These are phyloP conservation scores for Bolborhynchus lineola DNA, from an alignment of 2,113 vertebrate species.

Conservation along the genomic window DNA sequence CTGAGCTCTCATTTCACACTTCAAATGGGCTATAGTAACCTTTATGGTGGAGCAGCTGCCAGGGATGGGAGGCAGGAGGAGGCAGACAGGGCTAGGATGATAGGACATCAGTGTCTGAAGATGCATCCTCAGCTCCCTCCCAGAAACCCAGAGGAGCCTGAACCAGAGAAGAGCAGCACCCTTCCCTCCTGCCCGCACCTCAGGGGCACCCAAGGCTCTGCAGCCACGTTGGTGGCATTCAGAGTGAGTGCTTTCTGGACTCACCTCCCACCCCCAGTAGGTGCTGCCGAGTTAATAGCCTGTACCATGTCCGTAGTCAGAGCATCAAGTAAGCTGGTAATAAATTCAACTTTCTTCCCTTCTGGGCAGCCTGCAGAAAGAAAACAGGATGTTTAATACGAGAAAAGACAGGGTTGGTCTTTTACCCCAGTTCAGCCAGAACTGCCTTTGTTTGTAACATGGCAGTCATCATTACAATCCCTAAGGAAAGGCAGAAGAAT, in stretches of 20 bases:
- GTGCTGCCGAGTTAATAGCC: constrained; percentile 94
- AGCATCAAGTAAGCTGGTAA: constrained; percentile 95
- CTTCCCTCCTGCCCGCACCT: not conserved
- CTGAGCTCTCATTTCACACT: constrained; percentile 62
- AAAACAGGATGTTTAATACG: constrained; percentile 4
- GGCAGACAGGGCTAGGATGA: not conserved
- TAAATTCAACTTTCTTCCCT: constrained; percentile 96
- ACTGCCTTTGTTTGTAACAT: not conserved
- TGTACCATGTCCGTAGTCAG: constrained; percentile 99
- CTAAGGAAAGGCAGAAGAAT: constrained; percentile 9
- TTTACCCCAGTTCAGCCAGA: not conserved
- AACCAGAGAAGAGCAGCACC: not conserved
- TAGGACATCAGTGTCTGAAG: not conserved
- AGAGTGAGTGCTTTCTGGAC: constrained; percentile 34
- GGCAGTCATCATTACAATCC: not conserved
- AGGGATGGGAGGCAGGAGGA: not conserved
- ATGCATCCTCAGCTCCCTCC: not conserved
- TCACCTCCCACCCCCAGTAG: constrained; percentile 96
- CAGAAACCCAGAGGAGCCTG: not conserved
- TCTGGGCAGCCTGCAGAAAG: constrained; percentile 89
- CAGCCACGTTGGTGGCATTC: not conserved
- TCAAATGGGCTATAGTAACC: constrained; percentile 43
- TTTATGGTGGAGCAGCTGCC: constrained; percentile 48
- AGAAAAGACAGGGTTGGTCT: not conserved
- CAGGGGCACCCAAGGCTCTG: not conserved